phyloP scores from a whole-genome alignment of 1,140 invertebrate genomes.

The Gonioctena quinquepunctata region DNA sequence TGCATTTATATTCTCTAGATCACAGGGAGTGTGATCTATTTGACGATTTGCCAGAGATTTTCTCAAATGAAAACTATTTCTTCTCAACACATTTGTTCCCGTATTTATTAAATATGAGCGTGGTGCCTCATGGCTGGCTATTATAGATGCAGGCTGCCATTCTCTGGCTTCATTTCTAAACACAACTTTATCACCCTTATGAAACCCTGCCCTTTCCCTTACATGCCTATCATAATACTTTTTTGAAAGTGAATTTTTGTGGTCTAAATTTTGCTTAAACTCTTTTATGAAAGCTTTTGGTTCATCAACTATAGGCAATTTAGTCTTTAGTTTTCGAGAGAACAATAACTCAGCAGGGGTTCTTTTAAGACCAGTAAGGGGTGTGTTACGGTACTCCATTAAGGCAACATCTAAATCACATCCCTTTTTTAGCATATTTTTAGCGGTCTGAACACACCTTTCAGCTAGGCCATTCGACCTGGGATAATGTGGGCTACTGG shows the following conservation, averaged over 20 bases:
- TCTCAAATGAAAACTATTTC: not conserved
- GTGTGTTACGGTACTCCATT: not conserved
- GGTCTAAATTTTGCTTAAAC: not conserved
- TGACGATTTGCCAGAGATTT: not conserved
- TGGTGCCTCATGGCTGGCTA: not conserved
- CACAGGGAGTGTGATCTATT: not conserved
- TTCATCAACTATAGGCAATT: not conserved
- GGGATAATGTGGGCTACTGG: constrained; percentile 36
- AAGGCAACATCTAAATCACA: not conserved
- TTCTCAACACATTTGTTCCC: not conserved
- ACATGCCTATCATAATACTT: not conserved
- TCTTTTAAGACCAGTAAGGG: not conserved
- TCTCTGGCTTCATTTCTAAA: not conserved
- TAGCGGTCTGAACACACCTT: constrained; percentile 41
- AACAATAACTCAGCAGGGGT: not conserved
- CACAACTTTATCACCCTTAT: not conserved
- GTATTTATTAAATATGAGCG: not conserved
- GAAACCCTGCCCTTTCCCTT: not conserved
- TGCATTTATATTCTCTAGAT: not conserved
- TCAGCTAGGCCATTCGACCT: constrained; percentile 47
- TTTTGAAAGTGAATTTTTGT: not conserved
- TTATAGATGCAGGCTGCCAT: not conserved
- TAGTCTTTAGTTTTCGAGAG: not conserved
- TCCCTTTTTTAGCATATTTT: constrained; percentile 42
- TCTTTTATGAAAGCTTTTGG: not conserved